Base-by-base conservation (phyloP, 2,888 invertebrate genomes). In the Noctua comes region DNA sequence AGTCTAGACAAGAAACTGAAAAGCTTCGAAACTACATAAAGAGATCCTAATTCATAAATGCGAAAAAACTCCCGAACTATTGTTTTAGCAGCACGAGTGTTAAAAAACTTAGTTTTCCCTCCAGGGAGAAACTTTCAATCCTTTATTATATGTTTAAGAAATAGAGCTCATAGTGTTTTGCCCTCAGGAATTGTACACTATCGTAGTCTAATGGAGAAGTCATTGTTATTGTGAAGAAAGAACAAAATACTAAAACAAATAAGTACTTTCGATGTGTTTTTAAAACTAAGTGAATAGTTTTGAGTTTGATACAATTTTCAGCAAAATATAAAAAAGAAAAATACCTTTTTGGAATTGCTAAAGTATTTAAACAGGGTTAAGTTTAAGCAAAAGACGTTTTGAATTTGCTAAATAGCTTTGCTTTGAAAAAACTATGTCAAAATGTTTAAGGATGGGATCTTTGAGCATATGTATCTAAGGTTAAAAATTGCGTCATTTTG, bases 11-110 rank as follows among this genome's bases (percentile, higher is more conserved):
- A 24, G 4, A 65, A 83, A 74, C 75, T 59, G 57, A 46, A 68
- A 73, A 65, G 18, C 36, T 82, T 76, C 27, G 69, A 66, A 86
- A 75, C 82, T 82, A 75, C 5, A 43, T 70, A 76, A 76, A 68
- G 31, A 65, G 59, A 54, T 78, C 62, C 36, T 69, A 84, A 68
- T 82, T 86, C 76, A 75, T 81, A 72, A 82, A 71, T 64, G 73
- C 68, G 48, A 76, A 85, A 65, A 76, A 83, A 78, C 69, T 62
- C 68, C 51, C 68, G 21, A 89, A 88, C 90, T 87, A 90, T 88
- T 88, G 78, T 90, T 90, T 88, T 87, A 88, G 84, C 74, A 77
- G 79, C 65, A 73, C 65, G 77, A 82, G 73, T 82, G 79, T 82
- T 87, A 80, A 85, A 83, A 85, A 87, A 85, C 77, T 87, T 84